phyloP scores from a whole-genome alignment of 2,797 vertebrate species.

The Clarias pachynema region DNA sequence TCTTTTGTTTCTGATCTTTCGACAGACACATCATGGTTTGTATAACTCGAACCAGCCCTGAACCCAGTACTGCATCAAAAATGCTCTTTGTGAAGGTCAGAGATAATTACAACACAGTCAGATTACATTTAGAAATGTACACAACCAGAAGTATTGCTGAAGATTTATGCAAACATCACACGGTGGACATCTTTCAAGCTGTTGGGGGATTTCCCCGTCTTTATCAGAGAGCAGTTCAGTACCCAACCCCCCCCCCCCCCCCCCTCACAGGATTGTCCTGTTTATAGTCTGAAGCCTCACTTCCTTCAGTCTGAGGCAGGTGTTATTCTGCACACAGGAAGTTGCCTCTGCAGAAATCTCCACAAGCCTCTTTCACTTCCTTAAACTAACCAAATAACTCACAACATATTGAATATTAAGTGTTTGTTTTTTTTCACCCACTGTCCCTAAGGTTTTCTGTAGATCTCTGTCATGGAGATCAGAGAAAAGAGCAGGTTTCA shows the following conservation, averaged over 20 bases:
- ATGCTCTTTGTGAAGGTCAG: no score
- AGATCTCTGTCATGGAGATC: not conserved
- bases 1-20: not conserved
- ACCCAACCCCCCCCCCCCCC: no score
- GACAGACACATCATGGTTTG: not conserved
- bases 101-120: no score
- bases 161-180: no score
- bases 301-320: not conserved
- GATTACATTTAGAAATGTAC: no score
- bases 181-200: no score
- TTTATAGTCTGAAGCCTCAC: not conserved
- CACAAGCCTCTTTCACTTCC: conserved; percentile 1
- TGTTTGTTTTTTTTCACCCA: not conserved
- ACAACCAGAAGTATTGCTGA: no score
- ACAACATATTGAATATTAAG: not conserved
- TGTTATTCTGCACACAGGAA: not conserved
- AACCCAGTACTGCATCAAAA: no score
- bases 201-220: no score
- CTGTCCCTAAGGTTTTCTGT: no score
- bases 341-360: not conserved
- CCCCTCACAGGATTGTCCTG: not conserved
- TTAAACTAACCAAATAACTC: not conserved
- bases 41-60: no score
- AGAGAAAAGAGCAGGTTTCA: not conserved
- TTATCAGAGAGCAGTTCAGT: no score